Base-by-base conservation (phyloP, 2,888 invertebrate species). In the Cantharis lateralis region DNA sequence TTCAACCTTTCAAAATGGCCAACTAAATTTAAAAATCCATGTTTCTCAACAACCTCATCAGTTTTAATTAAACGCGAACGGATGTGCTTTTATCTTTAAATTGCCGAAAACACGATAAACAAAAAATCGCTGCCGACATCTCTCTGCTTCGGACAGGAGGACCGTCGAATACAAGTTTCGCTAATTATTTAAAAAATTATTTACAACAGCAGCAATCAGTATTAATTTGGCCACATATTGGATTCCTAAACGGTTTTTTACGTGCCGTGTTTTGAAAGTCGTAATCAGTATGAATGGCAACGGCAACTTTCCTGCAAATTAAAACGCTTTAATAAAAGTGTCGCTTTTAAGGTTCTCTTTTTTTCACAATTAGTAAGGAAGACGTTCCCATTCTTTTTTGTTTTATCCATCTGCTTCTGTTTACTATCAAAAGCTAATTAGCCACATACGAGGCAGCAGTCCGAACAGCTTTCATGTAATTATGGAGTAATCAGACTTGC, bases 401-500 rank as follows among this genome's bases (percentile, higher is more conserved):
- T 77, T 77, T 77, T 74, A 71, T 71, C 73, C 77, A 77, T 77
- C 77, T 72, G 77, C 77, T 74, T 75, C 77, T 77, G 74, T 77
- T 77, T 77, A 75, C 75, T 78, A 78, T 78, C 78, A 78, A 78
- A 78, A 78, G 71, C 75, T 78, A 75, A 78, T 78, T 78, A 78
- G 75, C 78, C 75, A 73, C 78, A 78, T 75, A 78, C 73, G 77
- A 77, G 74, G 77, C 77, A 75, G 64, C 72, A 74, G 74, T 62
- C 71, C 77, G 78, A 78, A 75, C 78, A 78, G 75, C 78, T 78
- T 75, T 78, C 78, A 78, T 78, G 78, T 78, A 75, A 78, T 78
- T 78, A 78, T 78, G 70, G 78, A 78, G 78, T 73, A 78, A 78
- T 78, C 78, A 75, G 78, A 74, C 74, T 77, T 72, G 72, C 77